phyloP scores from a whole-genome alignment of 2,797 vertebrate genomes.

The Characodon lateralis region DNA sequence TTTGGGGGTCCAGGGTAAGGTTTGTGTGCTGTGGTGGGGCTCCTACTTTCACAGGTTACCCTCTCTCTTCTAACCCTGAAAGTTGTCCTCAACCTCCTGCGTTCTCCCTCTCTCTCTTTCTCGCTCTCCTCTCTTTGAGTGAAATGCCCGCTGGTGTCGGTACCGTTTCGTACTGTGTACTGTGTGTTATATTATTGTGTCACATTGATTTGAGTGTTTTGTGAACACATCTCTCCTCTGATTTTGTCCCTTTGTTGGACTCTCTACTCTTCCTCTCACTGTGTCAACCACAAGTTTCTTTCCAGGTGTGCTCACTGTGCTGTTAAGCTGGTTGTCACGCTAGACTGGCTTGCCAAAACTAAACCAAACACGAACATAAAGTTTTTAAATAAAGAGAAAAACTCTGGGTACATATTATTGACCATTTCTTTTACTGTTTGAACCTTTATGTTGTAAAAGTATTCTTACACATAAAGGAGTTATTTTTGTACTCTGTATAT shows the following conservation, averaged over 20 bases:
- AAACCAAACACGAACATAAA: conserved; percentile 73
- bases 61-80: conserved; percentile 78
- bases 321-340: conserved; percentile 88
- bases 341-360: conserved; percentile 77
- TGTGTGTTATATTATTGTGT: conserved; percentile 78
- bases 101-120: conserved; percentile 17
- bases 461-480: conserved; percentile 60
- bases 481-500: conserved; percentile 71
- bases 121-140: conserved; percentile 76
- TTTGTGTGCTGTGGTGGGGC: conserved; percentile 90
- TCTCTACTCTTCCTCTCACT: conserved; percentile 84
- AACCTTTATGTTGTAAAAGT: conserved; percentile 67
- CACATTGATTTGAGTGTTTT: conserved; percentile 76
- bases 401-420: conserved; percentile 61
- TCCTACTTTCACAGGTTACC: conserved; percentile 85
- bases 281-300: conserved; percentile 95
- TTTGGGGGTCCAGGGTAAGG: conserved; percentile 97
- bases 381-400: conserved; percentile 41
- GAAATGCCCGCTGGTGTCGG: conserved; percentile 74
- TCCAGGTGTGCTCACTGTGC: conserved; percentile 91
- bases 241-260: conserved; percentile 80
- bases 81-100: conserved; percentile 77
- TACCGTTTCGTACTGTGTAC: conserved; percentile 76
- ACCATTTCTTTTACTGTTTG: conserved; percentile 60
- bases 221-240: conserved; percentile 81